Percentiles rank a stretch among this genome's conserved stretches.
phyloP scores from a whole-genome alignment of 2,797 vertebrate species.

The Decapterus maruadsi region DNA sequence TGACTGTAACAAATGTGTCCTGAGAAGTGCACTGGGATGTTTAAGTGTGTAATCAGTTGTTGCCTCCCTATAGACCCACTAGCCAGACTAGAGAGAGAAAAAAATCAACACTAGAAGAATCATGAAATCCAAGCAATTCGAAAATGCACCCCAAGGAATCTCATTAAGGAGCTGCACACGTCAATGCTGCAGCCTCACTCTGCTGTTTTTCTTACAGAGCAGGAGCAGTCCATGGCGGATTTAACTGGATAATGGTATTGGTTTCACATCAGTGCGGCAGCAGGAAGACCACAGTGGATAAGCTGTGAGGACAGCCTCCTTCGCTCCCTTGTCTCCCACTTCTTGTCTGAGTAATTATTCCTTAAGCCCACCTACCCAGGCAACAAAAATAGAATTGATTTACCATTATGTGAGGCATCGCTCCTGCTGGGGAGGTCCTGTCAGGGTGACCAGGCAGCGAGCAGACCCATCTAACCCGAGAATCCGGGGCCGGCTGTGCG shows the following conservation, averaged over 20 bases:
- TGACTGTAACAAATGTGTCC: slow-evolving; percentile 71
- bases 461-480: slow-evolving; percentile 48
- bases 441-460: slow-evolving; percentile 63
- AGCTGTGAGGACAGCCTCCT: slow-evolving; percentile 63
- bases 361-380: slow-evolving; percentile 80
- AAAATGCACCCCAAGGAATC: slow-evolving; percentile 75
- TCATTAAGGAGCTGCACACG: slow-evolving; percentile 77
- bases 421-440: slow-evolving; percentile 75
- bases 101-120: slow-evolving; percentile 70
- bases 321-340: slow-evolving; percentile 47
- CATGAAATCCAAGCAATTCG: slow-evolving; percentile 75
- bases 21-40: slow-evolving; percentile 65
- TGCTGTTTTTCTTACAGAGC: slow-evolving; percentile 67
- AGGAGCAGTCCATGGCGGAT: slow-evolving; percentile 70
- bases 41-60: slow-evolving; percentile 81
- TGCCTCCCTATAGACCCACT: slow-evolving; percentile 65
- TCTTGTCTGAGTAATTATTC: slow-evolving; percentile 81
- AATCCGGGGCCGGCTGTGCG: slow-evolving; percentile 20
- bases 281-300: slow-evolving; percentile 75
- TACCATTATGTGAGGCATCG: slow-evolving; percentile 80
- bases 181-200: slow-evolving; percentile 72
- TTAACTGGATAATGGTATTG: slow-evolving; percentile 84
- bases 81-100: slow-evolving; percentile 28
- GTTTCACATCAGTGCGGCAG: slow-evolving; percentile 84
- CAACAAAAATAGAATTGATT: slow-evolving; percentile 85